These are phyloP conservation scores for Aphaenogaster rudis DNA, from an alignment of 1,140 invertebrate genomes.

Conservation along the genomic window DNA sequence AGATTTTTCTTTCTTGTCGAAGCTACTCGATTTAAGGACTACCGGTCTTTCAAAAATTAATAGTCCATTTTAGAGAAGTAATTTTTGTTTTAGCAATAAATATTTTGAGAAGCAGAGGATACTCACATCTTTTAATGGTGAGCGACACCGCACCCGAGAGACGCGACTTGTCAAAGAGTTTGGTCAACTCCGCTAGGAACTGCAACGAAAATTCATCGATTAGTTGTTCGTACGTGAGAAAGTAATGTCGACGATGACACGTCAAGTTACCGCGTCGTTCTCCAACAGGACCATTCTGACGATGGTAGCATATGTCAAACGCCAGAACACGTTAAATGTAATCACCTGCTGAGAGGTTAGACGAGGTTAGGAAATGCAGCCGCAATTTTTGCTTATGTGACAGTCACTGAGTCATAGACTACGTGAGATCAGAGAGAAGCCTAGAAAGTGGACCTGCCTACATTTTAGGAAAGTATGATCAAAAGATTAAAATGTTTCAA, in stretches of 20 bases:
- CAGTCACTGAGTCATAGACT: neutral
- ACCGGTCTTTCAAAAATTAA: neutral
- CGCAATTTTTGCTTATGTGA: neutral
- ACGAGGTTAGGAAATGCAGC: slow-evolving; percentile 31
- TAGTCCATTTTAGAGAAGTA: neutral
- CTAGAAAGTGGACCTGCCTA: neutral
- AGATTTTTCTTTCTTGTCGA: neutral
- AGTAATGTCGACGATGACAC: neutral
- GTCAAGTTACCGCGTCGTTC: slow-evolving; percentile 89
- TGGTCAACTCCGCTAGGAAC: slow-evolving; percentile 90
- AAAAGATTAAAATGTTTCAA: too few relatives aligned
- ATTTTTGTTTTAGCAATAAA: neutral
- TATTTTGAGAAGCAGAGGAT: slow-evolving; percentile 2
- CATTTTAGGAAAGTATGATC: too few relatives aligned
- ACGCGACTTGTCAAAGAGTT: slow-evolving; percentile 90
- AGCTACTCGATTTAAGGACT: neutral
- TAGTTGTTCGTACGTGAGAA: neutral
- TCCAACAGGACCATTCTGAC: slow-evolving; percentile 89
- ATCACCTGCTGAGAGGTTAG: slow-evolving; percentile 69
- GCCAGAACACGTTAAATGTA: slow-evolving; percentile 61
- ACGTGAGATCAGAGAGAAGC: neutral
- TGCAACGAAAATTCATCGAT: slow-evolving; percentile 83
- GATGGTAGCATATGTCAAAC: slow-evolving; percentile 80
- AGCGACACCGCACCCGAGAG: slow-evolving; percentile 89
- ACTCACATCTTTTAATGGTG: slow-evolving; percentile 91